Evolutionary conservation across 2,113 vertebrate species (phyloP).

Genomic region (Boulengeromyrus knoepffleri): DNA sequence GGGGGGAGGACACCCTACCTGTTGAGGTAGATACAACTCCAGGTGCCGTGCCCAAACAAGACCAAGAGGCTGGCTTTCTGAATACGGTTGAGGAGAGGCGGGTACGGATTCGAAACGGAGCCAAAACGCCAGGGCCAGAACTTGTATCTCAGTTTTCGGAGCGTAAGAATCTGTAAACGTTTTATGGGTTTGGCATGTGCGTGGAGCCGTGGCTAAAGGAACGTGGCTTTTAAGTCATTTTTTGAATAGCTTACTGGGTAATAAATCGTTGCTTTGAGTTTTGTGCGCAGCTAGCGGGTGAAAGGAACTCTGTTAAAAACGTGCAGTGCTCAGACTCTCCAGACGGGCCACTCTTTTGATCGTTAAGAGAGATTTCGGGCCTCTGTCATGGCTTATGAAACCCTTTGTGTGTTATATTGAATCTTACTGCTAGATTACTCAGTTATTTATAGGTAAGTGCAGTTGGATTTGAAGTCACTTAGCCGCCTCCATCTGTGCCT

Average conservation of each 20-base stretch:
- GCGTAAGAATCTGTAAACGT: conserved; percentile 31
- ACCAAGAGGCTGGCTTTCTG: background rate
- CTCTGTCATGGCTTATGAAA: conserved; percentile 11
- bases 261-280: conserved; percentile 23
- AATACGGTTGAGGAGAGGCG: background rate
- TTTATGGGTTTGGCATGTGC: conserved; percentile 37
- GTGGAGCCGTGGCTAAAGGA: conserved; percentile 21
- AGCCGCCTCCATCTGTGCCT: background rate
- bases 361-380: conserved; percentile 5
- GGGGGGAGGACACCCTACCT: background rate
- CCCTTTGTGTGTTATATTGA: conserved; percentile 14
- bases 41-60: background rate
- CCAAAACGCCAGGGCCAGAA: background rate
- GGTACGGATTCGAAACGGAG: background rate
- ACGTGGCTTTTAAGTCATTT: conserved; percentile 24
- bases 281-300: conserved; percentile 17
- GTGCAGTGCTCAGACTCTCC: background rate
- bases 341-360: conserved; percentile 15
- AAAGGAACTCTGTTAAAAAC: conserved; percentile 30
- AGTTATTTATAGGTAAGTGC: background rate
- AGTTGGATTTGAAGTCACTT: background rate
- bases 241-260: conserved; percentile 1
- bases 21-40: background rate
- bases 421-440: conserved; percentile 8
- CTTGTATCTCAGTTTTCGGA: conserved; percentile 21